Evolutionary conservation across 2,888 invertebrate genomes (phyloP).

Genomic region (Apoda limacodes): DNA sequence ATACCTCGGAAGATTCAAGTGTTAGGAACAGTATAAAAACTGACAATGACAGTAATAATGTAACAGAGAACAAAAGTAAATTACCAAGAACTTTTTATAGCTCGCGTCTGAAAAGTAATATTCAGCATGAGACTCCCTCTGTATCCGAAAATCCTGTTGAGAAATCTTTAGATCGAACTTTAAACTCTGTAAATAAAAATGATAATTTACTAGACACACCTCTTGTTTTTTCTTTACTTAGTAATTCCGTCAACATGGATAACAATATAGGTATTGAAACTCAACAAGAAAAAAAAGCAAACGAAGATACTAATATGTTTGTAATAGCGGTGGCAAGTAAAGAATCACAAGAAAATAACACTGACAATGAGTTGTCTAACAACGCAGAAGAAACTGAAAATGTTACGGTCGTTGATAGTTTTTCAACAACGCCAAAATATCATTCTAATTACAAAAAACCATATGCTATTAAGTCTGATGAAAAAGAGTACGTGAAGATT

Average conservation of each 20-base stretch:
- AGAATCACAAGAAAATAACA: conserved; percentile 42
- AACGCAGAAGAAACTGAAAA: conserved; percentile 34
- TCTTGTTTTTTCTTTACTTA: conserved; percentile 40
- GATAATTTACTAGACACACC: conserved; percentile 39
- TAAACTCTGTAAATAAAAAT: conserved; percentile 30
- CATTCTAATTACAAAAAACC: conserved; percentile 49
- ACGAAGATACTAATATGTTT: conserved; percentile 32
- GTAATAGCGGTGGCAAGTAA: conserved; percentile 45
- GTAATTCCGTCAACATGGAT: conserved; percentile 30
- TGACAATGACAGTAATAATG: conserved; percentile 17
- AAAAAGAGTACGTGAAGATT: conserved; percentile 25
- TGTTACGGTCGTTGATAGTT: conserved; percentile 26
- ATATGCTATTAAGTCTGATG: conserved; percentile 21
- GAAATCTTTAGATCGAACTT: conserved; percentile 13
- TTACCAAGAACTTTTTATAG: conserved; percentile 52
- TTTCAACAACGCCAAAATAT: conserved; percentile 42
- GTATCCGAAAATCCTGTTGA: conserved; percentile 24
- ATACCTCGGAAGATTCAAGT: conserved; percentile 27
- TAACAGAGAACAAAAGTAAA: conserved; percentile 27
- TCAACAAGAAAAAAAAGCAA: conserved; percentile 22
- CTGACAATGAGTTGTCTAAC: conserved; percentile 31
- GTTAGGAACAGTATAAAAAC: conserved; percentile 21
- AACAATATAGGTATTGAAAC: conserved; percentile 23
- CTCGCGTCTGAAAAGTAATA: conserved; percentile 36
- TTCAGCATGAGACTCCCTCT: conserved; percentile 24